A percentile compares a stretch with the other conserved stretches of the same genome.
phyloP scores from a whole-genome alignment of 2,113 vertebrate species.

The Dissostichus mawsoni region DNA sequence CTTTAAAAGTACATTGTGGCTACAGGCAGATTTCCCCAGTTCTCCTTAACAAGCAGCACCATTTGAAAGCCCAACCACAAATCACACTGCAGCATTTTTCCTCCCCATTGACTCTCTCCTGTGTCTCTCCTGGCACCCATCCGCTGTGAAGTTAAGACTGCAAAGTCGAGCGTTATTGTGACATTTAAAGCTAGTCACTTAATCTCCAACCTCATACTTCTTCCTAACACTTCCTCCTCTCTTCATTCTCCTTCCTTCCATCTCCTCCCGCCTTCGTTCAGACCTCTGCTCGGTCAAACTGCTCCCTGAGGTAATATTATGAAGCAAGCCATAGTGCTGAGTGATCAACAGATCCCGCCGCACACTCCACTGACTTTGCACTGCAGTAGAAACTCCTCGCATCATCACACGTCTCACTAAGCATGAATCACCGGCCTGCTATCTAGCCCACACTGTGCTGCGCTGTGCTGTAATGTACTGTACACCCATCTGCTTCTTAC shows the following conservation, averaged over 20 bases:
- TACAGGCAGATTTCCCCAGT: conserved; percentile 14
- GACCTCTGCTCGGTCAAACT: conserved; percentile 67
- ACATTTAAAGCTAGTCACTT: conserved; percentile 73
- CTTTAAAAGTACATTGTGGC: neutral
- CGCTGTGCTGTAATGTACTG: conserved; percentile 72
- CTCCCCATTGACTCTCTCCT: conserved; percentile 35
- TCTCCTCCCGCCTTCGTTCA: conserved; percentile 34
- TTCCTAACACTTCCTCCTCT: conserved; percentile 37
- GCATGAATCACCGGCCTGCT: conserved; percentile 72
- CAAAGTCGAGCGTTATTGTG: conserved; percentile 63
- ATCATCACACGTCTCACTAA: conserved; percentile 73
- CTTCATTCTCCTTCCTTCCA: conserved; percentile 25
- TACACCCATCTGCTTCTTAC: conserved; percentile 72
- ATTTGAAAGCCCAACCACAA: conserved; percentile 53
- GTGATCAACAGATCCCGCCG: conserved; percentile 70
- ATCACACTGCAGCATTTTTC: conserved; percentile 51
- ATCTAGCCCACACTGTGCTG: conserved; percentile 50
- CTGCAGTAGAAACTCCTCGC: conserved; percentile 67
- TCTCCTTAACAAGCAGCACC: conserved; percentile 47
- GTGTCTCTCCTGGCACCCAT: conserved; percentile 53
- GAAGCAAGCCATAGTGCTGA: conserved; percentile 60
- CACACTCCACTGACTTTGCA: conserved; percentile 71
- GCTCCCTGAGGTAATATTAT: conserved; percentile 74
- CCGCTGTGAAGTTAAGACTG: conserved; percentile 46
- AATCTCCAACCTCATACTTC: conserved; percentile 66